Percentiles rank a stretch among this genome's conserved stretches.
Conservation (phyloP, 1,140 invertebrate genomes). For the Leptestheria dahalacensis region DNA sequence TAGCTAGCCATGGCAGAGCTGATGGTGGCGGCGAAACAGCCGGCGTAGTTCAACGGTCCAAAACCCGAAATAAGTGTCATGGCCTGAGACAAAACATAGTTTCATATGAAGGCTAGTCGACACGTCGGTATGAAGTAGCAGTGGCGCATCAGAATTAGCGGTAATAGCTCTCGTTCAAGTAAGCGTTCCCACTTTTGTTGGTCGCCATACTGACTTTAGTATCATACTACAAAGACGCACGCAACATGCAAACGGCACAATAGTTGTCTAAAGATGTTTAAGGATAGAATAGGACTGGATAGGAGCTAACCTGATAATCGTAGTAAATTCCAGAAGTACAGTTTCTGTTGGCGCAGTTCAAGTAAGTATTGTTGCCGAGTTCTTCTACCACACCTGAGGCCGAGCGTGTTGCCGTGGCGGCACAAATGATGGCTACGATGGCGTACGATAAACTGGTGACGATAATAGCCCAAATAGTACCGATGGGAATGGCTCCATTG, state of each 20-base stretch:
- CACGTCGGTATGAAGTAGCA: no score
- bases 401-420: neutral
- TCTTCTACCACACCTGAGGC: slow-evolving; percentile 5
- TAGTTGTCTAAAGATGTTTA: neutral
- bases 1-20: slow-evolving; percentile 44
- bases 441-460: slow-evolving; percentile 37
- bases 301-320: slow-evolving; percentile 28
- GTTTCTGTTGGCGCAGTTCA: slow-evolving; percentile 11
- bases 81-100: slow-evolving; percentile 33
- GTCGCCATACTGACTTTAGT: no score
- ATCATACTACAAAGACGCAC: no score
- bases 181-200: no score
- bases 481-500: slow-evolving; percentile 37
- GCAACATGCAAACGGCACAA: neutral
- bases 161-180: no score
- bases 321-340: slow-evolving; percentile 9
- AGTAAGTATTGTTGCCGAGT: slow-evolving; percentile 2
- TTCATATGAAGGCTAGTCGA: no score
- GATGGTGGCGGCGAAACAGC: slow-evolving; percentile 41
- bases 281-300: no score
- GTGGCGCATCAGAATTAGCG: no score
- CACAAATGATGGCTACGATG: slow-evolving; percentile 7
- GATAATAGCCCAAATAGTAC: slow-evolving; percentile 39
- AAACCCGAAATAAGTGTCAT: slow-evolving; percentile 85
- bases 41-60: slow-evolving; percentile 75